These are phyloP conservation scores for Latrodectus elegans DNA, from an alignment of 2,888 invertebrate species.

Conservation along the genomic window DNA sequence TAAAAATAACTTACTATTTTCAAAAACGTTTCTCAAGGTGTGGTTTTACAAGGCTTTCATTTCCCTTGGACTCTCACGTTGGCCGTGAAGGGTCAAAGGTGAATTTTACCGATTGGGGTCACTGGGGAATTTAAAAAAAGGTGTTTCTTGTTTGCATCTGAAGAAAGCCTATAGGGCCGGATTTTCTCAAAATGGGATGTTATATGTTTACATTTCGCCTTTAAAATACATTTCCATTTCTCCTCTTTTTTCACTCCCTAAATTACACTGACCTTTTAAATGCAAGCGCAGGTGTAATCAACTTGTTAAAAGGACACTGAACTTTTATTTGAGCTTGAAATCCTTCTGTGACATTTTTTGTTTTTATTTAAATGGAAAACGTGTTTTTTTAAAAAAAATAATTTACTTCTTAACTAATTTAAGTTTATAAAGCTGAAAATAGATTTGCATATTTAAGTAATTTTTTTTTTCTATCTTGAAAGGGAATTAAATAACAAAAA, in stretches of 20 bases:
- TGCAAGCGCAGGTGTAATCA: background rate
- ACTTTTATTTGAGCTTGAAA: background rate
- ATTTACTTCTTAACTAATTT: too few relatives aligned
- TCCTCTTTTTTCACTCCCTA: background rate
- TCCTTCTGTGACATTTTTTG: too few relatives aligned
- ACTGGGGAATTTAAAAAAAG: slow-evolving; percentile 51
- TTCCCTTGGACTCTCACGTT: background rate
- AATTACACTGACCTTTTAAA: background rate
- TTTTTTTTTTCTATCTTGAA: too few relatives aligned
- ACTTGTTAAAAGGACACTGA: background rate
- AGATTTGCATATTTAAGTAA: too few relatives aligned
- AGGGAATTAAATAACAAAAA: too few relatives aligned
- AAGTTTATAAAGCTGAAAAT: too few relatives aligned
- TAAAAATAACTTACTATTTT: background rate
- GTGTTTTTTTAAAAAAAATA: too few relatives aligned
- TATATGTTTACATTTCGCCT: background rate
- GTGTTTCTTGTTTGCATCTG: slow-evolving; percentile 11
- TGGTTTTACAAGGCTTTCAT: slow-evolving; percentile 17
- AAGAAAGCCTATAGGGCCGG: slow-evolving; percentile 35
- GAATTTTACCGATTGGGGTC: slow-evolving; percentile 42
- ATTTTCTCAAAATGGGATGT: slow-evolving; percentile 17
- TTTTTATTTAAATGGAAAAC: too few relatives aligned
- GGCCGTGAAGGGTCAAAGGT: slow-evolving; percentile 36
- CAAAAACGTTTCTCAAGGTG: slow-evolving; percentile 9
- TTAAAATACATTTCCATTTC: background rate